phyloP scores from a whole-genome alignment of 1,140 invertebrate species.

The Drosophila orosa region DNA sequence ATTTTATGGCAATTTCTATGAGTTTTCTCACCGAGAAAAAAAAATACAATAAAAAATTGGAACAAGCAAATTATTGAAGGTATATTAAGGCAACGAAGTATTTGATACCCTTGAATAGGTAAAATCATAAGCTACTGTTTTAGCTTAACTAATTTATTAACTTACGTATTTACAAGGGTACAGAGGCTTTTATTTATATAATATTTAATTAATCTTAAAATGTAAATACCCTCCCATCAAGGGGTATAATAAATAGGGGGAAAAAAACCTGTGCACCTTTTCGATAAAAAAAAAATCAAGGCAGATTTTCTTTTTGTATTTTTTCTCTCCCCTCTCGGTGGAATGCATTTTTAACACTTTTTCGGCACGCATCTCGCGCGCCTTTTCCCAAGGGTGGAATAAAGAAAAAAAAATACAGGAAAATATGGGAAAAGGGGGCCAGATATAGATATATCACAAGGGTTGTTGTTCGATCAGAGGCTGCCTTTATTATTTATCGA shows the following conservation, averaged over 20 bases:
- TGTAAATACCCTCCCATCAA: neutral
- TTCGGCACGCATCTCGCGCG: constrained; percentile 41
- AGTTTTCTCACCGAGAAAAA: constrained; percentile 4
- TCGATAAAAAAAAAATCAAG: constrained; percentile 26
- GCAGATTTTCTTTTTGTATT: constrained; percentile 26
- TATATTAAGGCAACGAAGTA: neutral
- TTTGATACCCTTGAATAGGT: neutral
- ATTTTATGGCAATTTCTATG: constrained; percentile 31
- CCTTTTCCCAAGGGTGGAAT: constrained; percentile 48
- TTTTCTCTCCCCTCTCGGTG: neutral
- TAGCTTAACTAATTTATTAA: neutral
- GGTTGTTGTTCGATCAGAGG: constrained; percentile 47
- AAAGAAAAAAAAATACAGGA: constrained; percentile 3
- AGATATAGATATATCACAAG: constrained; percentile 4
- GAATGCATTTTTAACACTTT: constrained; percentile 55
- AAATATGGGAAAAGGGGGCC: neutral
- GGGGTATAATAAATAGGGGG: neutral
- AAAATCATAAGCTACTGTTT: neutral
- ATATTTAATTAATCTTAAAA: neutral
- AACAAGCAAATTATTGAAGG: neutral
- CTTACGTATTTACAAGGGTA: neutral
- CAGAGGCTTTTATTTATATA: neutral
- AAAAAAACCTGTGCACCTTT: constrained; percentile 6
- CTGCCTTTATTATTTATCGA: constrained; percentile 76
- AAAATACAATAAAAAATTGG: neutral